phyloP scores from a whole-genome alignment of 2,797 vertebrate species.

The Propithecus deckenii region DNA sequence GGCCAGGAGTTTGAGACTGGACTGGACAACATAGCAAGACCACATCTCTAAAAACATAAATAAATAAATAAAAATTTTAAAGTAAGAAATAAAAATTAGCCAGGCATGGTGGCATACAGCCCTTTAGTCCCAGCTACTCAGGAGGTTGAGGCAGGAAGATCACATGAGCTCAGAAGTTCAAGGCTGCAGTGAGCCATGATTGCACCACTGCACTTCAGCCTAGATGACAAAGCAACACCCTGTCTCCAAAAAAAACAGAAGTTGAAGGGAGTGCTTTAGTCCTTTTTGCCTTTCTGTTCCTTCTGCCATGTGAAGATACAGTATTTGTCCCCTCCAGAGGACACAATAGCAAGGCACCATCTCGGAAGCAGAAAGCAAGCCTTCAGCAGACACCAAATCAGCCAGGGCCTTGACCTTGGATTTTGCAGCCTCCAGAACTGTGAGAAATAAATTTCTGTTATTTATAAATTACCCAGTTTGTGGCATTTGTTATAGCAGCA shows the following conservation, averaged over 20 bases:
- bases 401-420: not conserved
- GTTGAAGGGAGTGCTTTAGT: not conserved
- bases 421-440: not conserved
- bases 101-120: not conserved
- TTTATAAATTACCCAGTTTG: not conserved
- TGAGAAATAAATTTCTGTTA: not conserved
- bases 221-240: not conserved
- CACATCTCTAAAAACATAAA: not conserved
- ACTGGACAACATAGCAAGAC: not conserved
- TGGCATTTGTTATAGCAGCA: not conserved
- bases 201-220: too few relatives aligned
- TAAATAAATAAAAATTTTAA: not conserved
- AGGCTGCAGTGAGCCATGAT: not conserved
- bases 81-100: not conserved
- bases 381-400: not conserved
- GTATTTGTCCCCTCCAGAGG: not conserved
- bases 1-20: not conserved
- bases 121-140: not conserved
- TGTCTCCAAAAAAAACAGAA: not conserved
- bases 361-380: not conserved
- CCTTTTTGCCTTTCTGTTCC: not conserved
- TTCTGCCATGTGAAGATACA: not conserved
- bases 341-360: not conserved
- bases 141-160: not conserved
- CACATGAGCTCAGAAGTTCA: not conserved